These are phyloP conservation scores for Fragariocoptes setiger DNA, from an alignment of 1,140 invertebrate species.

Conservation along the genomic window DNA sequence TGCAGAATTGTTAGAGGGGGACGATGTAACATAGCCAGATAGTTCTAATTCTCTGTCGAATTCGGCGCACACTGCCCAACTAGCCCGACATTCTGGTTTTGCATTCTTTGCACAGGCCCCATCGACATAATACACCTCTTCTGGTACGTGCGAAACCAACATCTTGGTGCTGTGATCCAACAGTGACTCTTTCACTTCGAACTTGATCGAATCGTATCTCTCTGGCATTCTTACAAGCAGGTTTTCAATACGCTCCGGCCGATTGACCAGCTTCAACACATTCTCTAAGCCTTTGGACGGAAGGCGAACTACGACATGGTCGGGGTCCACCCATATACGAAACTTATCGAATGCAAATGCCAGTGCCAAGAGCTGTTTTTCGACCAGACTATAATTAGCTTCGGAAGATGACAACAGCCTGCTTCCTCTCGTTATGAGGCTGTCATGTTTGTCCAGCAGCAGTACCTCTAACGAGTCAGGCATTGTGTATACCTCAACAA, in stretches of 20 bases:
- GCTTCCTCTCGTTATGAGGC: background rate
- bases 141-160: background rate
- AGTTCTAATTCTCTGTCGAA: background rate
- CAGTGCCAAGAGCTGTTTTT: background rate
- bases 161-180: background rate
- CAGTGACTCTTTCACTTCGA: background rate
- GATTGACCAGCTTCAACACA: background rate
- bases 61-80: background rate
- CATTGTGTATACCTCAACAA: background rate
- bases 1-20: background rate
- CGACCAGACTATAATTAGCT: background rate
- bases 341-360: background rate
- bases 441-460: background rate
- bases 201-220: background rate
- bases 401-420: background rate
- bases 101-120: background rate
- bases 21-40: background rate
- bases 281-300: background rate
- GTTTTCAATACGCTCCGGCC: background rate
- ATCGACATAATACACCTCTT: background rate
- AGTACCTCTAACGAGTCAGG: background rate
- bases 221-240: background rate
- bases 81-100: background rate
- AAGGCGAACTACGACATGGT: background rate
- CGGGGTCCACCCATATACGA: background rate